These are phyloP conservation scores for Dasysyrphus albostriatus DNA, from an alignment of 2,888 invertebrate species.

Conservation along the genomic window DNA sequence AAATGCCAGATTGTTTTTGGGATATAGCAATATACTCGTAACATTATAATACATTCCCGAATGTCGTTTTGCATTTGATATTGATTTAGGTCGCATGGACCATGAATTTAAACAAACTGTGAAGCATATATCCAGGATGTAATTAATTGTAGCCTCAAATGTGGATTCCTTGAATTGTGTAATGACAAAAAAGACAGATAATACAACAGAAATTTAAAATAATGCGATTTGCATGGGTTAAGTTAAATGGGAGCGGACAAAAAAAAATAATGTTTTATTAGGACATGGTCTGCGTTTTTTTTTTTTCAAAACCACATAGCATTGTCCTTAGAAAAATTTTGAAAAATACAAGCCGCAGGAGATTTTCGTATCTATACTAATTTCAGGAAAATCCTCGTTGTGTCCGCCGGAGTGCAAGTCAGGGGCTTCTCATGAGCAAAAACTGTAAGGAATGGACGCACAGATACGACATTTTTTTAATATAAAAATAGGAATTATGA, in stretches of 20 bases:
- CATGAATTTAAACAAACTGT: slow-evolving; percentile 10
- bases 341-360: slow-evolving; percentile 59
- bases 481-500: slow-evolving; percentile 58
- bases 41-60: slow-evolving; percentile 13
- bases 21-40: background rate
- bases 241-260: slow-evolving; percentile 39
- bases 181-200: slow-evolving; percentile 16
- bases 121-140: background rate
- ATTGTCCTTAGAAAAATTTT: slow-evolving; percentile 34
- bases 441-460: slow-evolving; percentile 40
- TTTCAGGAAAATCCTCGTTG: slow-evolving; percentile 56
- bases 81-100: slow-evolving; percentile 50
- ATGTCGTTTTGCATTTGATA: slow-evolving; percentile 21
- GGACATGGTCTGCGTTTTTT: slow-evolving; percentile 49
- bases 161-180: slow-evolving; percentile 51
- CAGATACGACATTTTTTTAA: slow-evolving; percentile 43
- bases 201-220: slow-evolving; percentile 41
- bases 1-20: background rate
- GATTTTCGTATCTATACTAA: slow-evolving; percentile 62
- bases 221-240: slow-evolving; percentile 65
- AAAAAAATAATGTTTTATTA: slow-evolving; percentile 47
- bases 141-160: slow-evolving; percentile 50
- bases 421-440: slow-evolving; percentile 31
- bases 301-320: slow-evolving; percentile 55
- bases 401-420: slow-evolving; percentile 31